These are phyloP conservation scores for Chamaea fasciata DNA, from an alignment of 2,113 vertebrate species.

Conservation along the genomic window DNA sequence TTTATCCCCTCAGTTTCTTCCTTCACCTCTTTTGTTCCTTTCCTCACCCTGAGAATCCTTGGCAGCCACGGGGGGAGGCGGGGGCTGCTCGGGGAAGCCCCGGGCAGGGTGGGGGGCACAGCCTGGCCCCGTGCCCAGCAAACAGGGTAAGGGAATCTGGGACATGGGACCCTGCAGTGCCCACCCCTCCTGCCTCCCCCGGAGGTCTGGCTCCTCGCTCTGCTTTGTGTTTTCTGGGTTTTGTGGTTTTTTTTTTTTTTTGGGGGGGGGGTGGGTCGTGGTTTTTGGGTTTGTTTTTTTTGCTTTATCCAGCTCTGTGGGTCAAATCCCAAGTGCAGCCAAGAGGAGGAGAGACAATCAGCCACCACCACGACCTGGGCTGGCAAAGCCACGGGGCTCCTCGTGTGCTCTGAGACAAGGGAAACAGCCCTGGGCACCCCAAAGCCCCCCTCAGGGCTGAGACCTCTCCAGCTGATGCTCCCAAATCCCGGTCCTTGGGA, in stretches of 20 bases:
- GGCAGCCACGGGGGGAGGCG: background rate
- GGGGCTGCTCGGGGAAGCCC: background rate
- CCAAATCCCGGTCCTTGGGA: background rate
- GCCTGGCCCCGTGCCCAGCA: background rate
- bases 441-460: background rate
- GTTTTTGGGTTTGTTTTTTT: background rate
- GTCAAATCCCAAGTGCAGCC: slow-evolving; percentile 46
- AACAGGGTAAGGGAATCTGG: background rate
- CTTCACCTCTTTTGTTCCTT: background rate
- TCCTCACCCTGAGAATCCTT: background rate
- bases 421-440: background rate
- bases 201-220: background rate
- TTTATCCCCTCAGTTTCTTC: background rate
- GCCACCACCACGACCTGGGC: background rate
- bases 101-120: accelerated
- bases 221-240: background rate
- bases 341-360: slow-evolving; percentile 72
- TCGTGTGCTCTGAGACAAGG: background rate
- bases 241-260: background rate
- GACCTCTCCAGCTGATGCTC: background rate
- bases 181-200: background rate
- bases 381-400: background rate
- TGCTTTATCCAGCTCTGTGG: background rate
- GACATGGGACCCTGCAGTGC: background rate
- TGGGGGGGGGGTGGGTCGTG: too few species aligned